Evolutionary conservation across 2,888 invertebrate genomes (phyloP).

Genomic region (Sialis lutaria): DNA sequence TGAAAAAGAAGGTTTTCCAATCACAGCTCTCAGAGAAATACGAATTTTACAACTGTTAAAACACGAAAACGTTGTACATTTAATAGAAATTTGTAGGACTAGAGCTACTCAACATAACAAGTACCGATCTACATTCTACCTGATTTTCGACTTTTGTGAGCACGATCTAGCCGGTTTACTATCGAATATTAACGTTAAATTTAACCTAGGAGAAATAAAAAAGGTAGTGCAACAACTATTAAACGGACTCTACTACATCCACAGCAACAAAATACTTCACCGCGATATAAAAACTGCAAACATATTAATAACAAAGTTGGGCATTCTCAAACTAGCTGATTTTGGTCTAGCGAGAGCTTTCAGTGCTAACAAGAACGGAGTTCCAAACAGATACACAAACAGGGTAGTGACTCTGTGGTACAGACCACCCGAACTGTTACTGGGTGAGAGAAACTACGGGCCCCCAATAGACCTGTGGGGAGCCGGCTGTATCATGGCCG

Average conservation of each 20-base stretch:
- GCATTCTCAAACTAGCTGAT: constrained; percentile 88
- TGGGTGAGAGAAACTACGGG: constrained; percentile 86
- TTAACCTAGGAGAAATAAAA: constrained; percentile 91
- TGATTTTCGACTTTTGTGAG: constrained; percentile 97
- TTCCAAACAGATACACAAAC: constrained; percentile 87
- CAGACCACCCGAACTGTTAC: constrained; percentile 47
- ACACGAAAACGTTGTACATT: constrained; percentile 92
- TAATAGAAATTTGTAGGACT: constrained; percentile 92
- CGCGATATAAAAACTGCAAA: constrained; percentile 99
- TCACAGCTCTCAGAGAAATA: constrained; percentile 94
- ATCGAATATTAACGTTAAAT: constrained; percentile 90
- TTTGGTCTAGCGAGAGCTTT: constrained; percentile 94
- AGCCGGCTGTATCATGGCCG: constrained; percentile 99
- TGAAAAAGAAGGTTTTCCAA: constrained; percentile 99
- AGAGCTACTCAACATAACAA: constrained; percentile 60
- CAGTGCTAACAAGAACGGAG: constrained; percentile 71
- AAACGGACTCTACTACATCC: constrained; percentile 88
- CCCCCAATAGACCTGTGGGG: constrained; percentile 96
- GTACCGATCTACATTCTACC: constrained; percentile 75
- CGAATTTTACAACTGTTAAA: constrained; percentile 85
- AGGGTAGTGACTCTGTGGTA: constrained; percentile 97
- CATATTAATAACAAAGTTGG: constrained; percentile 89
- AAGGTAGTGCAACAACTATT: constrained; percentile 78
- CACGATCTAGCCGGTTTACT: constrained; percentile 93
- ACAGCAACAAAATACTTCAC: constrained; percentile 87